Percentiles rank a stretch among this genome's conserved stretches.
phyloP scores from a whole-genome alignment of 2,797 vertebrate genomes.

The Acrossocheilus fasciatus region DNA sequence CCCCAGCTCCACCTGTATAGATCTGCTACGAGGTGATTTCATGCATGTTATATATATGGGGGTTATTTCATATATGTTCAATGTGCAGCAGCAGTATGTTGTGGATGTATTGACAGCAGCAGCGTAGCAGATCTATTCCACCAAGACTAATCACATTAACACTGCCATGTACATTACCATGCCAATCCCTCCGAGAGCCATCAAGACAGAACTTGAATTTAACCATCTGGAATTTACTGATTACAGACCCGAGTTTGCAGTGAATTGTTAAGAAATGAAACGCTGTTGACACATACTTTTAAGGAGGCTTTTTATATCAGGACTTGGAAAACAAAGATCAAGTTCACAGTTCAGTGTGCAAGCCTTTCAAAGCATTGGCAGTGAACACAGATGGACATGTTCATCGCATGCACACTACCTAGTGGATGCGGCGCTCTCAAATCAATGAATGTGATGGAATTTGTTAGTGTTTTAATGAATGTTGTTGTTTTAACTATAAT shows the following conservation, averaged over 20 bases:
- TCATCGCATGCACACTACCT: neutral
- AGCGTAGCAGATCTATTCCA: too few relatives aligned
- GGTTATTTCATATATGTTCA: too few relatives aligned
- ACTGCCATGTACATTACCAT: too few relatives aligned
- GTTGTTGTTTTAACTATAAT: too few relatives aligned
- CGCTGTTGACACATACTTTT: neutral
- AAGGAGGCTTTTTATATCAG: too few relatives aligned
- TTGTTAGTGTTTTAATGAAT: too few relatives aligned
- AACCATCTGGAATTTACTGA: neutral
- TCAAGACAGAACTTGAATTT: neutral
- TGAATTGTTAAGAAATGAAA: neutral
- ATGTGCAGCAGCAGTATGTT: too few relatives aligned
- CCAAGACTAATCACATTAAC: too few relatives aligned
- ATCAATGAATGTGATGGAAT: neutral
- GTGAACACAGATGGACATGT: neutral
- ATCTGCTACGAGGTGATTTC: neutral
- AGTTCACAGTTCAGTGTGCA: neutral
- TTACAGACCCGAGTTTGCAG: neutral
- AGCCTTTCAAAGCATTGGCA: neutral
- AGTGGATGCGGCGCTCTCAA: neutral
- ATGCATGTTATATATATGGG: neutral
- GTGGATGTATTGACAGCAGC: too few relatives aligned
- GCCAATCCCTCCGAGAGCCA: too few relatives aligned
- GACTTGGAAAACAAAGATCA: neutral
- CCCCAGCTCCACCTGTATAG: neutral